Conservation (phyloP, 2,797 vertebrate genomes). For the Sciaenops ocellatus region DNA sequence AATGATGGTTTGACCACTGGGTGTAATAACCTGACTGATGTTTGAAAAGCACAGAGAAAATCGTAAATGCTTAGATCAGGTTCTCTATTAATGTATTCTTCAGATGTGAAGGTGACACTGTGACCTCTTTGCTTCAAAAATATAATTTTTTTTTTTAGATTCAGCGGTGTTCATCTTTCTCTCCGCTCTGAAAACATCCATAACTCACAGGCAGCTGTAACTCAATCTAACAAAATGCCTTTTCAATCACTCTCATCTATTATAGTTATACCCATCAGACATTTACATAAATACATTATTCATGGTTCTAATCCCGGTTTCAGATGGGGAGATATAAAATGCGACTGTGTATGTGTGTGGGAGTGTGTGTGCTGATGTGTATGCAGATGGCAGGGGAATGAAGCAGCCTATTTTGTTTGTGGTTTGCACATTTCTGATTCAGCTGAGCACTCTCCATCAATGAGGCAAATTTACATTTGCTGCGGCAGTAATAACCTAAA, state of each 20-base stretch:
- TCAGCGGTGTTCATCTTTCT: constrained; percentile 29
- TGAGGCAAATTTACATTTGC: constrained; percentile 80
- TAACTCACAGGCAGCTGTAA: constrained; percentile 73
- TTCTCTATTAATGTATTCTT: constrained; percentile 67
- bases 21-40: constrained; percentile 63
- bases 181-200: constrained; percentile 67
- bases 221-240: constrained; percentile 80
- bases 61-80: constrained; percentile 53
- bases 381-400: constrained; percentile 72
- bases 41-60: constrained; percentile 52
- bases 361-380: constrained; percentile 68
- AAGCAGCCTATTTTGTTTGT: constrained; percentile 80
- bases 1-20: constrained; percentile 65
- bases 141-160: constrained; percentile 15
- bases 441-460: constrained; percentile 73
- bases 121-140: constrained; percentile 62
- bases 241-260: constrained; percentile 84
- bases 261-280: constrained; percentile 79
- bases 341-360: constrained; percentile 44
- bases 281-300: constrained; percentile 87
- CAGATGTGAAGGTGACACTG: constrained; percentile 58
- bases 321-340: constrained; percentile 80
- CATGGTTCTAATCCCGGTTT: constrained; percentile 80
- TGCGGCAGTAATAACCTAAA: constrained; percentile 77
- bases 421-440: constrained; percentile 81